Evolutionary conservation across 2,797 vertebrate genomes (phyloP), one percentile per base, ranked within the genome.

Genomic region (Malurus leucopterus): DNA sequence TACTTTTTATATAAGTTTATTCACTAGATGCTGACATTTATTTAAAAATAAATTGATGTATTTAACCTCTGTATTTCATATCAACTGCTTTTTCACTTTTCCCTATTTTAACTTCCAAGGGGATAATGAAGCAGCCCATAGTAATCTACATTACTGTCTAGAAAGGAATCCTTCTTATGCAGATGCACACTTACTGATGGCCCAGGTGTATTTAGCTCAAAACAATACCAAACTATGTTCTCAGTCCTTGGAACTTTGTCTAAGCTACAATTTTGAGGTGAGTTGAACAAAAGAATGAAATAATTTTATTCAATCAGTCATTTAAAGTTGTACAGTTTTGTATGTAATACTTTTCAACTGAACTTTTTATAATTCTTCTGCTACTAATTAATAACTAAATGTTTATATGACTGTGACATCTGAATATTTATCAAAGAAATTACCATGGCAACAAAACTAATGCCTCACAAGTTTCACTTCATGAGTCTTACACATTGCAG

Each of bases 261-360:
- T 99, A 85, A 99, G 99, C 96, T 98, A 99, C 93, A 98, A 98
- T 97, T 99, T 99, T 97, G 98, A 99, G 97, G 99, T 99, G 94
- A 97, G 95, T 47, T 70, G 29, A 71, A 61, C 41, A 29, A 55
- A 88, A 65, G 9, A 84, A 86, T 51, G 11, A 67, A 62, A 36
- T 8, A 2, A 9, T 57, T 86, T 80, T 69, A n/a, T 78, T 58
- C 18, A 15, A 5, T 67, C 21, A 32, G 0, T 79, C n/a, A 38
- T 75, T 34, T 32, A 59, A 79, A 81, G 16, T 32, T 43, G 3
- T 41, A 54, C 11, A 9, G 1, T 41, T 78, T 80, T 51, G 13
- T 27, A 44, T 53, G 8, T 20, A 49, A 4, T 43, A 26, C 15
- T 69, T 71, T 75, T 47, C 47, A 84, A 18, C 19, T 26, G 15